Conservation (phyloP, 1,140 invertebrate genomes). For the Drosophila mayri region DNA sequence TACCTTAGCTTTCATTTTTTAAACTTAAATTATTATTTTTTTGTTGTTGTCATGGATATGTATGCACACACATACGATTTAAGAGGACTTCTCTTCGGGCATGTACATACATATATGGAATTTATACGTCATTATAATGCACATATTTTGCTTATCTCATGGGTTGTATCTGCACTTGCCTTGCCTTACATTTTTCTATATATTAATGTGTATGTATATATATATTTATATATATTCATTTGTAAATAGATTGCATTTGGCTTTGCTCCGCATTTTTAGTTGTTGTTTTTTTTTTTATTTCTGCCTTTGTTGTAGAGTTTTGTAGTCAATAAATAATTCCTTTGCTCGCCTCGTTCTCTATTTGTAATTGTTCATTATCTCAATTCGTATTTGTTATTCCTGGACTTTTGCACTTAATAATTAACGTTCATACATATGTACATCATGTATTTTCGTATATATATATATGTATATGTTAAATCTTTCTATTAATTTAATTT, state of each 20-base stretch:
- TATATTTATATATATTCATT: slow-evolving; percentile 4
- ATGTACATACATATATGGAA: slow-evolving; percentile 3
- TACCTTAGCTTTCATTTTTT: not conserved
- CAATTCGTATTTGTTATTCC: slow-evolving; percentile 40
- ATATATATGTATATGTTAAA: slow-evolving; percentile 4
- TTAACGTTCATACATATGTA: slow-evolving; percentile 28
- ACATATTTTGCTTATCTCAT: not conserved
- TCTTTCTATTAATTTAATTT: slow-evolving; percentile 3
- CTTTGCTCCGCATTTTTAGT: slow-evolving; percentile 38
- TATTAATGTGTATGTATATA: slow-evolving; percentile 4
- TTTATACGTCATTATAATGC: slow-evolving; percentile 11
- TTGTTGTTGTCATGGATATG: slow-evolving; percentile 3
- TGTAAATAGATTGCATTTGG: slow-evolving; percentile 77
- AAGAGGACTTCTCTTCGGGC: slow-evolving; percentile 10
- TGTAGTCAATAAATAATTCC: slow-evolving; percentile 67
- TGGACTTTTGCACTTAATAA: slow-evolving; percentile 69
- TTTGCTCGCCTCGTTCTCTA: slow-evolving; percentile 21
- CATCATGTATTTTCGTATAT: slow-evolving; percentile 5
- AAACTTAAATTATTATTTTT: not conserved
- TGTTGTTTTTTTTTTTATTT: slow-evolving; percentile 9
- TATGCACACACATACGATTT: slow-evolving; percentile 1
- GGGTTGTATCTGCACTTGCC: not conserved
- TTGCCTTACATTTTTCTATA: not conserved
- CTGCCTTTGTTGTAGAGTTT: slow-evolving; percentile 46
- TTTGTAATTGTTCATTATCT: slow-evolving; percentile 22